A percentile compares a stretch with the other conserved stretches of the same genome.
These are phyloP conservation scores for Pediacus dermestoides DNA, from an alignment of 2,888 invertebrate genomes.

Conservation along the genomic window DNA sequence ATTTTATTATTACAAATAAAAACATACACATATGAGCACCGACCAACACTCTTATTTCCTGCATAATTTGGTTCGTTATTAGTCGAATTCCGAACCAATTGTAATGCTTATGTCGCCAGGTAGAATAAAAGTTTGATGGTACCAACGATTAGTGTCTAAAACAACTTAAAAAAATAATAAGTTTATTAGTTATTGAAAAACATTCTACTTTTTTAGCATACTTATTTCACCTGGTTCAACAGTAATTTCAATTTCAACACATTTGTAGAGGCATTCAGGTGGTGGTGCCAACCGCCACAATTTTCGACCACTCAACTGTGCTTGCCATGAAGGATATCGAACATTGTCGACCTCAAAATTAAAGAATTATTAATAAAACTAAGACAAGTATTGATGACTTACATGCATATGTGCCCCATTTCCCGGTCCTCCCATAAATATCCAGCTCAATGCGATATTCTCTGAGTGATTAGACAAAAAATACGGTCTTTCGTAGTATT, in stretches of 20 bases:
- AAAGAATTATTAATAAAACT: conserved; percentile 1
- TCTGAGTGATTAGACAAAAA: conserved; percentile 85
- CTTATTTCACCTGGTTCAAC: conserved; percentile 89
- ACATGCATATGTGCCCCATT: conserved; percentile 96
- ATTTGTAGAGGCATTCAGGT: conserved; percentile 83
- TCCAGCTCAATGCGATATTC: conserved; percentile 89
- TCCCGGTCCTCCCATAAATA: conserved; percentile 95
- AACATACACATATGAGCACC: not conserved
- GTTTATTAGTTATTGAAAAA: not conserved
- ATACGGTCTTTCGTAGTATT: conserved; percentile 80
- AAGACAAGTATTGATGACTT: conserved; percentile 42
- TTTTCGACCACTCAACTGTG: conserved; percentile 86
- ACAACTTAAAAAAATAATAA: conserved; percentile 65
- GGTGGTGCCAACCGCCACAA: conserved; percentile 88
- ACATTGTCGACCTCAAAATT: conserved; percentile 86
- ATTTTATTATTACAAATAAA: not conserved
- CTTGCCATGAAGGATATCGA: conserved; percentile 93
- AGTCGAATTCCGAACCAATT: conserved; percentile 95
- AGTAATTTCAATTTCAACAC: conserved; percentile 63
- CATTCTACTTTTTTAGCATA: conserved; percentile 50
- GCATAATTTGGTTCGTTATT: conserved; percentile 30
- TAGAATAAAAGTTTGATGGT: conserved; percentile 84
- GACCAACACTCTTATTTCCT: not conserved
- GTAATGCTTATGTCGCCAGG: conserved; percentile 90
- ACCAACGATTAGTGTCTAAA: conserved; percentile 94